Evolutionary conservation across 2,113 vertebrate genomes (phyloP).

Genomic region (Atherinomorus stipes): DNA sequence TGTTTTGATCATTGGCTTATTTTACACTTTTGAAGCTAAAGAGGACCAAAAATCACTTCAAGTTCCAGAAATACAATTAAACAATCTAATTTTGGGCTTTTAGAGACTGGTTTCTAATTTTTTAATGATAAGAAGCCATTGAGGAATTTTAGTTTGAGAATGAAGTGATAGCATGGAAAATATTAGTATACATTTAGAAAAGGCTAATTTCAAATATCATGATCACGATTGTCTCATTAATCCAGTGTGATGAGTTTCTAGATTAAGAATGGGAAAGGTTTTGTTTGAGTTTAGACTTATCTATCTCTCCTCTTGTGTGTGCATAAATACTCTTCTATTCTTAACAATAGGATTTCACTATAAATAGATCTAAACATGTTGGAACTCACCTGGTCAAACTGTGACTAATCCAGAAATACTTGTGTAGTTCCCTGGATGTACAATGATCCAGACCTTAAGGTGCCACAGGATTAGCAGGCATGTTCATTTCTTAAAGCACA

Average conservation of each 20-base stretch:
- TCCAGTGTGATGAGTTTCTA: slow-evolving; percentile 34
- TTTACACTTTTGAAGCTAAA: background rate
- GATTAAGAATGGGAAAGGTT: slow-evolving; percentile 53
- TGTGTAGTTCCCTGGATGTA: slow-evolving; percentile 46
- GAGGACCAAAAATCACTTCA: background rate
- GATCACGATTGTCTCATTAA: slow-evolving; percentile 17
- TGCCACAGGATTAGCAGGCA: slow-evolving; percentile 45
- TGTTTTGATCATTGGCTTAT: background rate
- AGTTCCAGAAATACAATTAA: background rate
- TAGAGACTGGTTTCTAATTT: no score
- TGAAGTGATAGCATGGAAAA: background rate
- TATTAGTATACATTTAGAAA: no score
- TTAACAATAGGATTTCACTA: slow-evolving; percentile 66
- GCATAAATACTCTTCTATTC: slow-evolving; percentile 46
- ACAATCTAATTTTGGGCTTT: no score
- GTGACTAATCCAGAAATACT: slow-evolving; percentile 64
- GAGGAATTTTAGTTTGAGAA: no score
- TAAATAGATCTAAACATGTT: slow-evolving; percentile 62
- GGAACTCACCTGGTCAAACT: slow-evolving; percentile 64
- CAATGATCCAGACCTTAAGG: slow-evolving; percentile 43
- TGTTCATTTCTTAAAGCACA: slow-evolving; percentile 16
- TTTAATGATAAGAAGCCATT: no score
- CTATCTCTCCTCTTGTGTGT: background rate
- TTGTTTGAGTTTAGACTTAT: slow-evolving; percentile 7
- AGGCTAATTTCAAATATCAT: no score